Evolutionary conservation across 2,888 invertebrate species (phyloP).

Genomic region (Drosophila eohydei): DNA sequence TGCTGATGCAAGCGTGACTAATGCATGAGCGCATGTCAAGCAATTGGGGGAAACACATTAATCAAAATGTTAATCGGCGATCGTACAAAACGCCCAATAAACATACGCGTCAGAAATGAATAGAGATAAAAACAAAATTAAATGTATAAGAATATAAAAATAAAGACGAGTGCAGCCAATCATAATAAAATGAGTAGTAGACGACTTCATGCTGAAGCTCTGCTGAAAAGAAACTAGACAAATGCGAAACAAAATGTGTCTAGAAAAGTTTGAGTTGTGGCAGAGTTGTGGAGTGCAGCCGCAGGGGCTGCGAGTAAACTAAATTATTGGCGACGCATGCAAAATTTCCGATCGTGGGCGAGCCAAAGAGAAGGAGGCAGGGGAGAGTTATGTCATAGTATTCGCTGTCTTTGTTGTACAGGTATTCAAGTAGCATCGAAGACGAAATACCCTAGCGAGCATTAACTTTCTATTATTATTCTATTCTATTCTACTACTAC

Average conservation of each 20-base stretch:
- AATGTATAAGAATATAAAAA: neutral
- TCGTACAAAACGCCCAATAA: conserved; percentile 55
- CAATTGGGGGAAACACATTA: conserved; percentile 61
- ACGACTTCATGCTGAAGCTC: neutral
- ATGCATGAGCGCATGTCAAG: conserved; percentile 55
- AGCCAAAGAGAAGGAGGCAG: neutral
- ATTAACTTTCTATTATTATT: neutral
- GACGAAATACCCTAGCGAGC: neutral
- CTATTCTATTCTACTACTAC: neutral
- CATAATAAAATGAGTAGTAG: neutral
- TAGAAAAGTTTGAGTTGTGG: conserved; percentile 4
- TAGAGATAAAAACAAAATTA: neutral
- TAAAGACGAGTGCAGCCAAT: conserved; percentile 11
- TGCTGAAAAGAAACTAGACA: neutral
- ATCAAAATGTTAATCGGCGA: conserved; percentile 44
- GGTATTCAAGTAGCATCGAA: neutral
- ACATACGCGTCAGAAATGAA: conserved; percentile 32
- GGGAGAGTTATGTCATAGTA: conserved; percentile 30
- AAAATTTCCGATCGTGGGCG: conserved; percentile 24
- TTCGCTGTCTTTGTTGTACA: conserved; percentile 7
- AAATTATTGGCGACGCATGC: conserved; percentile 10
- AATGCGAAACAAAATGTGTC: conserved; percentile 1
- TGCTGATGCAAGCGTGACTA: conserved; percentile 48
- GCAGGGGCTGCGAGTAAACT: neutral
- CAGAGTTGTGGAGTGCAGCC: neutral